A percentile compares a stretch with the other conserved stretches of the same genome.
Evolutionary conservation across 2,113 vertebrate species (phyloP).

Genomic region (Hoplias malabaricus): DNA sequence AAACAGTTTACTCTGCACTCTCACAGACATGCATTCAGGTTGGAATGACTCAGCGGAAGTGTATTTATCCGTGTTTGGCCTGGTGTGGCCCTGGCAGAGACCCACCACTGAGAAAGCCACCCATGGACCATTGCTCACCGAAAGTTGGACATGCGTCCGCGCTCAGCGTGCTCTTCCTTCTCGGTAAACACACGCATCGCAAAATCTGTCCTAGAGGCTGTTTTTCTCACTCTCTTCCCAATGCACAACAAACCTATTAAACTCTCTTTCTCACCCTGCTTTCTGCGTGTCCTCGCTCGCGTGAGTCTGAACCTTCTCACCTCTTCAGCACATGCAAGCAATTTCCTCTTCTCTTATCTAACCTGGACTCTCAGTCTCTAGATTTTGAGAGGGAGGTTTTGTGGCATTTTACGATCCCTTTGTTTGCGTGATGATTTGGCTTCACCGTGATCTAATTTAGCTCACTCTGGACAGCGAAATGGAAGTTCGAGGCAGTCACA

Average conservation of each 20-base stretch:
- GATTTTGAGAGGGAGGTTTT: neutral
- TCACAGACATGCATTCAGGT: neutral
- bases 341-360: slow-evolving; percentile 35
- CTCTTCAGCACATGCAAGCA: slow-evolving; percentile 35
- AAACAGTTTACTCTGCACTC: neutral
- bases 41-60: neutral
- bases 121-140: neutral
- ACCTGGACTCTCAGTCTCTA: neutral
- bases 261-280: neutral
- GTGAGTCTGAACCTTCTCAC: neutral
- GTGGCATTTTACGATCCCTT: slow-evolving; percentile 1
- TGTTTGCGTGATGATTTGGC: neutral
- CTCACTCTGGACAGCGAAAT: neutral
- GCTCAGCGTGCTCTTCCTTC: slow-evolving; percentile 7
- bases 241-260: slow-evolving; percentile 32
- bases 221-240: slow-evolving; percentile 18
- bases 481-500: neutral
- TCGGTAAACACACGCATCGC: neutral
- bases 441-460: neutral
- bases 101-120: slow-evolving; percentile 10
- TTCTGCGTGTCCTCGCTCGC: neutral
- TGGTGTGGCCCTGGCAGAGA: neutral
- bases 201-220: slow-evolving; percentile 15
- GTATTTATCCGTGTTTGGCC: neutral
- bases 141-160: neutral